phyloP scores from a whole-genome alignment of 2,797 vertebrate genomes.

The Liasis olivaceus region DNA sequence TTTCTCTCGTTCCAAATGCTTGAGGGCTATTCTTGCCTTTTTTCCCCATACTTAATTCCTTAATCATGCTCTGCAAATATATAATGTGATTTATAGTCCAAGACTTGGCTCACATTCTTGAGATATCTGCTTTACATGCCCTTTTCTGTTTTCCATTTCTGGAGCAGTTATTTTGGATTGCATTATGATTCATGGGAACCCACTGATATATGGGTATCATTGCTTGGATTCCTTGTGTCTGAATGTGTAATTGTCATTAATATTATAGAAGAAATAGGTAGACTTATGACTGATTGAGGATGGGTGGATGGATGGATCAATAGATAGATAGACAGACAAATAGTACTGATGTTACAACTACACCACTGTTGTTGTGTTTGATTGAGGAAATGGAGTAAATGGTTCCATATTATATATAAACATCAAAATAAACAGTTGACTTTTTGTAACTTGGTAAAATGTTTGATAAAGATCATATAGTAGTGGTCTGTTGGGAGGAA shows the following conservation, averaged over 20 bases:
- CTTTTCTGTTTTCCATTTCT: not conserved
- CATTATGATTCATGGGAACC: not conserved
- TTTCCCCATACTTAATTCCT: not conserved
- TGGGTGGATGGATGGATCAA: not conserved
- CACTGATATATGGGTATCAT: not conserved
- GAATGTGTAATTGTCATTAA: not conserved
- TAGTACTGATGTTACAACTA: not conserved
- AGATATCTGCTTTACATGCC: not conserved
- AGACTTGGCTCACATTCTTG: not conserved
- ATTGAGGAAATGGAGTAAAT: not conserved
- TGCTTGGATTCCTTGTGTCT: not conserved
- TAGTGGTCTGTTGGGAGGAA: not conserved
- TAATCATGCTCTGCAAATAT: not conserved
- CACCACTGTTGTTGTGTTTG: not conserved
- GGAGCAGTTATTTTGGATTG: not conserved
- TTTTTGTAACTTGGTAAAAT: not conserved
- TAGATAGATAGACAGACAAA: not conserved
- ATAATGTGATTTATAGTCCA: not conserved
- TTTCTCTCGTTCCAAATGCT: not conserved
- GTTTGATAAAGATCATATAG: not conserved
- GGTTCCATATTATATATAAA: not conserved
- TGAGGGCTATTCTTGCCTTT: not conserved
- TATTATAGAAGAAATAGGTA: not conserved
- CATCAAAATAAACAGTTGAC: not conserved
- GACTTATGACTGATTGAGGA: not conserved